Percentiles rank a stretch among this genome's conserved stretches.
phyloP scores from a whole-genome alignment of 1,140 invertebrate species.

The Saccostrea glomerata region DNA sequence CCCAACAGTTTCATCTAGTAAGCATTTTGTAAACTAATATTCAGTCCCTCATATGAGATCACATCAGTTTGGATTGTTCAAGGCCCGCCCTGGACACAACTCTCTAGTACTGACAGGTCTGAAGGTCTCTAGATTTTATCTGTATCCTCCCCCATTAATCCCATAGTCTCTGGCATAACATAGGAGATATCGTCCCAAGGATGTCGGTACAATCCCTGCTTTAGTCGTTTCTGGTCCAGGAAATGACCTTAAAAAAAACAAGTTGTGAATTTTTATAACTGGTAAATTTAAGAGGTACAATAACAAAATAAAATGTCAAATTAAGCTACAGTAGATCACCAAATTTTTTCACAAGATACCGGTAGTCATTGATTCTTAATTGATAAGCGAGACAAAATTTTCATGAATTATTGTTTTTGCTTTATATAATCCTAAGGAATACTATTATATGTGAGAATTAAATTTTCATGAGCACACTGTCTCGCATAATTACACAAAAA shows the following conservation, averaged over 20 bases:
- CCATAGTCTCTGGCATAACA: conserved; percentile 88
- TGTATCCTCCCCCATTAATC: conserved; percentile 54
- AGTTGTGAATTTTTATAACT: not conserved
- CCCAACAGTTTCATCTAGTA: not conserved
- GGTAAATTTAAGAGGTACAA: too few relatives aligned
- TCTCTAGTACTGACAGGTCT: too few relatives aligned
- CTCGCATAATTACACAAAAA: too few relatives aligned
- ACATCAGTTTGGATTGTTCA: not conserved
- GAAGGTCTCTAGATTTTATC: conserved; percentile 37
- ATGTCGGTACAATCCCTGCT: conserved; percentile 99
- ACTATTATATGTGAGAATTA: too few relatives aligned
- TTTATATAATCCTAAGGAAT: too few relatives aligned
- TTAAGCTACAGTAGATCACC: too few relatives aligned
- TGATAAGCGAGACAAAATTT: too few relatives aligned
- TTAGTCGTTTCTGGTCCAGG: conserved; percentile 98
- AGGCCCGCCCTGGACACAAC: not conserved
- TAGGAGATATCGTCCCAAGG: conserved; percentile 99
- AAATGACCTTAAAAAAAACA: conserved; percentile 88
- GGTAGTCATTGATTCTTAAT: too few relatives aligned
- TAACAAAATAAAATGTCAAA: too few relatives aligned
- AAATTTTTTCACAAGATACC: too few relatives aligned
- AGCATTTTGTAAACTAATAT: not conserved
- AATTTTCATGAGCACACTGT: too few relatives aligned
- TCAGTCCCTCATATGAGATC: not conserved
- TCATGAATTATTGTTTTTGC: too few relatives aligned